Percentiles rank a stretch among this genome's conserved stretches.
Conservation (phyloP, 2,888 invertebrate species). For the Dorcus hopei region DNA sequence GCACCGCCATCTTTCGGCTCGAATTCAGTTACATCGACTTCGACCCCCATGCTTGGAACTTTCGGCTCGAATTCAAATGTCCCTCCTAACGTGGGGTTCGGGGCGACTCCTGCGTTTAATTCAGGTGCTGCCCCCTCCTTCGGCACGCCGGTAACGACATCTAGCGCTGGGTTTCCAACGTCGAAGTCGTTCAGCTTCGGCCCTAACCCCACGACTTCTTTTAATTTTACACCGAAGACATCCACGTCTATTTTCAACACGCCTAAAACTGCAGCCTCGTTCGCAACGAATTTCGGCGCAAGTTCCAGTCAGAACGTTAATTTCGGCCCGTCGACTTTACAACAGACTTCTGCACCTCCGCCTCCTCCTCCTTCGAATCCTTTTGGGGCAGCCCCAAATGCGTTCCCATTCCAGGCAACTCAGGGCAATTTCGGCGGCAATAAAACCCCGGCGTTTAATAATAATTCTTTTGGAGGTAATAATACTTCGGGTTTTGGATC, state of each 20-base stretch:
- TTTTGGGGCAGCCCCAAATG: background rate
- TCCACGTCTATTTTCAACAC: no score
- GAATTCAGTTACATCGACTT: slow-evolving; percentile 36
- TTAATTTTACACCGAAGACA: no score
- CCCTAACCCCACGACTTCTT: no score
- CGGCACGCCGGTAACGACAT: background rate
- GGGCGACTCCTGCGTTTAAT: background rate
- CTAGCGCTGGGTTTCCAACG: background rate
- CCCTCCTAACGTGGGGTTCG: background rate
- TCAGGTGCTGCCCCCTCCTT: background rate
- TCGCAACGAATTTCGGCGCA: no score
- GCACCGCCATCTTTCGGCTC: slow-evolving; percentile 31
- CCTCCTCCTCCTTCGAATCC: slow-evolving; percentile 2
- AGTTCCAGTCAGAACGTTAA: no score
- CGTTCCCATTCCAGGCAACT: background rate
- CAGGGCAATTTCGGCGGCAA: background rate
- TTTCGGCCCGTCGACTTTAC: background rate
- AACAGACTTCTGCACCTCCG: background rate
- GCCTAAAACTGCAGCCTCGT: no score
- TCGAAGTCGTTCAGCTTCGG: background rate
- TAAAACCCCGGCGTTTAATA: background rate
- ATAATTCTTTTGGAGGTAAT: slow-evolving; percentile 11
- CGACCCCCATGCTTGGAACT: slow-evolving; percentile 24
- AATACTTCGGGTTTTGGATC: slow-evolving; percentile 5
- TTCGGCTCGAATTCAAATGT: background rate